Conservation (phyloP, 2,797 vertebrate genomes). For the Chelidonichthys spinosus region DNA sequence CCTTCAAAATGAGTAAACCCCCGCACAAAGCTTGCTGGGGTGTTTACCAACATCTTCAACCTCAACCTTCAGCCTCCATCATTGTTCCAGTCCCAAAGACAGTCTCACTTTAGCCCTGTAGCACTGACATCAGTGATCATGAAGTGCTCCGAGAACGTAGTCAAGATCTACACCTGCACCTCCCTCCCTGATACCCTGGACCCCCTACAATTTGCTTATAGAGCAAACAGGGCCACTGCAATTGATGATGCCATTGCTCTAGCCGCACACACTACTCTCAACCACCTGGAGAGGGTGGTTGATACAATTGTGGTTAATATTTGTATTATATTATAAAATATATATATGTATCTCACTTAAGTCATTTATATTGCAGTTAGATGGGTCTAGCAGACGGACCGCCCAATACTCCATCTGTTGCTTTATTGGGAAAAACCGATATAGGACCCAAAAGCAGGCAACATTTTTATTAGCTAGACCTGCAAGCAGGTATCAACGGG, state of each 20-base stretch:
- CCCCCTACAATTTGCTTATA: background rate
- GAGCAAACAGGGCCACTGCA: background rate
- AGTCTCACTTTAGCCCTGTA: background rate
- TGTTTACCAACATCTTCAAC: background rate
- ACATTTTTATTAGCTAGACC: no score
- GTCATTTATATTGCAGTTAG: no score
- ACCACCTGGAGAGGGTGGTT: background rate
- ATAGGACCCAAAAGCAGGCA: no score
- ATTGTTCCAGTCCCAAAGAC: background rate
- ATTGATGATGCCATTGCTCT: background rate
- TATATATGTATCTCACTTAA: no score
- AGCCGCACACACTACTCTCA: background rate
- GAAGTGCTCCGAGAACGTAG: background rate
- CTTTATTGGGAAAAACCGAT: no score
- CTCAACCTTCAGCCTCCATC: background rate
- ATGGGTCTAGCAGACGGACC: no score
- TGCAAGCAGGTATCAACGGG: no score
- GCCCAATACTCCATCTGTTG: no score
- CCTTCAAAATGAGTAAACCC: no score
- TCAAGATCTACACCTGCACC: background rate
- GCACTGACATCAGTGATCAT: background rate
- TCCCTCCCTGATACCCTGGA: background rate
- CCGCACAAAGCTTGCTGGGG: no score
- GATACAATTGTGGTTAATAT: no score
- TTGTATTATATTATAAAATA: no score